phyloP scores from a whole-genome alignment of 2,888 invertebrate species.

The Drosophila subquinaria region DNA sequence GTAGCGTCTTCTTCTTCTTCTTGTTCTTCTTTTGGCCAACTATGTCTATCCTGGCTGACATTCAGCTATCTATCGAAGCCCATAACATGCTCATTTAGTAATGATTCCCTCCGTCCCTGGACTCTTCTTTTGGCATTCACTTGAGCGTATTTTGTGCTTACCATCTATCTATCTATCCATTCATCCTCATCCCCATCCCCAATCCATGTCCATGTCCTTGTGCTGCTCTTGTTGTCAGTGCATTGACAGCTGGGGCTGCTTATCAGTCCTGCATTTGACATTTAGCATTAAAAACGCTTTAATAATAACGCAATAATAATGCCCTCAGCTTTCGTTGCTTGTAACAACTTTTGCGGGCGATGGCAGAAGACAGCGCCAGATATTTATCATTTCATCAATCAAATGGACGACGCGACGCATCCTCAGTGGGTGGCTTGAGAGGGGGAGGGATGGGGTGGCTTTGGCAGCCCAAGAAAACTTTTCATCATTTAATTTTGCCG shows the following conservation, averaged over 20 bases:
- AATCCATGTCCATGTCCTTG: not conserved
- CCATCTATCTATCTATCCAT: slow-evolving; percentile 24
- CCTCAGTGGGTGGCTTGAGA: slow-evolving; percentile 11
- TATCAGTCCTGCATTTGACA: slow-evolving; percentile 82
- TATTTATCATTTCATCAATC: slow-evolving; percentile 82
- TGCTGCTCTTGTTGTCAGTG: slow-evolving; percentile 32
- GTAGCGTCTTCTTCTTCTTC: slow-evolving; percentile 15
- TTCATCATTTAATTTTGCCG: slow-evolving; percentile 75
- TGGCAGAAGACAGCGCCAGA: slow-evolving; percentile 61
- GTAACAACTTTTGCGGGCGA: slow-evolving; percentile 53
- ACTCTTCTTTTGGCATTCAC: slow-evolving; percentile 45
- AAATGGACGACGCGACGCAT: slow-evolving; percentile 56
- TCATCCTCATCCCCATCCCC: not conserved
- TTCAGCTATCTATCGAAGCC: slow-evolving; percentile 50
- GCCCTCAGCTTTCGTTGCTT: slow-evolving; percentile 54
- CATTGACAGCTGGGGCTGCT: slow-evolving; percentile 79
- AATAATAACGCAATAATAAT: slow-evolving; percentile 81
- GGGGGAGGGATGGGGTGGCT: slow-evolving; percentile 13
- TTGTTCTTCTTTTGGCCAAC: slow-evolving; percentile 12
- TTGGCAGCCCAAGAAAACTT: slow-evolving; percentile 62
- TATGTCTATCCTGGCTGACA: slow-evolving; percentile 29
- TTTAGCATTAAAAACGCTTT: slow-evolving; percentile 82
- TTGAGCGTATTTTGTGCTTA: slow-evolving; percentile 48
- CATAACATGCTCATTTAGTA: slow-evolving; percentile 80
- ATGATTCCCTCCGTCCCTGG: slow-evolving; percentile 53